These are phyloP conservation scores for Lutraria lutraria DNA, from an alignment of 2,888 invertebrate genomes.

Conservation along the genomic window DNA sequence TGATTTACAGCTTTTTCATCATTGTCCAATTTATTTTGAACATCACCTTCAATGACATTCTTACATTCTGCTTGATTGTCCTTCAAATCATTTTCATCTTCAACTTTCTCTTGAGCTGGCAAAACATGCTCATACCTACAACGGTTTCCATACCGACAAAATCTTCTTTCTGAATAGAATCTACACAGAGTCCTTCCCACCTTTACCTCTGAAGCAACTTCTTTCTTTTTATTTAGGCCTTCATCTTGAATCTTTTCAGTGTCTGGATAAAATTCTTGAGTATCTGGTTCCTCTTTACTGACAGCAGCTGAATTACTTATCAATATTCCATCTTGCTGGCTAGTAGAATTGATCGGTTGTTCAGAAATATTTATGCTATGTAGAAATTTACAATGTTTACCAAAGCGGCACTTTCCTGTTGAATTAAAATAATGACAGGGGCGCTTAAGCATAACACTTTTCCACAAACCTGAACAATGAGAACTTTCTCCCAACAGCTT, in stretches of 20 bases:
- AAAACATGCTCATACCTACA: constrained; percentile 73
- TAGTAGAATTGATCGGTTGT: background rate
- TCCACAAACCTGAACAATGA: background rate
- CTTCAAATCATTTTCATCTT: constrained; percentile 10
- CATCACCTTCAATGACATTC: constrained; percentile 23
- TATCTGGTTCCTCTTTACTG: constrained; percentile 49
- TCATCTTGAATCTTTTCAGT: constrained; percentile 40
- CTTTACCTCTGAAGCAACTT: background rate
- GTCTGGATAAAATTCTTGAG: background rate
- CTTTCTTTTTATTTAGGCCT: constrained; percentile 36
- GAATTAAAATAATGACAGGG: constrained; percentile 74
- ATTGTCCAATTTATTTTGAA: constrained; percentile 46
- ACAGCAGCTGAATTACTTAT: constrained; percentile 11
- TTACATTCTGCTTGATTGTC: background rate
- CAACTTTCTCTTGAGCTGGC: constrained; percentile 24
- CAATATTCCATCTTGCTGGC: constrained; percentile 59
- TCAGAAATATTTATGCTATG: constrained; percentile 53
- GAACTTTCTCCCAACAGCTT: constrained; percentile 41
- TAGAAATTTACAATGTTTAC: constrained; percentile 75
- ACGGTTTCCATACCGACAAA: constrained; percentile 75
- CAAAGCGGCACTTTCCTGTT: constrained; percentile 76
- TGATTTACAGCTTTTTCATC: background rate
- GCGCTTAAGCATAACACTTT: constrained; percentile 66
- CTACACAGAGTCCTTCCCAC: constrained; percentile 61
- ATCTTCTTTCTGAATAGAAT: constrained; percentile 68